Percentiles rank a stretch among this genome's conserved stretches.
phyloP scores from a whole-genome alignment of 2,888 invertebrate species.

The Chrysolina haemoptera region DNA sequence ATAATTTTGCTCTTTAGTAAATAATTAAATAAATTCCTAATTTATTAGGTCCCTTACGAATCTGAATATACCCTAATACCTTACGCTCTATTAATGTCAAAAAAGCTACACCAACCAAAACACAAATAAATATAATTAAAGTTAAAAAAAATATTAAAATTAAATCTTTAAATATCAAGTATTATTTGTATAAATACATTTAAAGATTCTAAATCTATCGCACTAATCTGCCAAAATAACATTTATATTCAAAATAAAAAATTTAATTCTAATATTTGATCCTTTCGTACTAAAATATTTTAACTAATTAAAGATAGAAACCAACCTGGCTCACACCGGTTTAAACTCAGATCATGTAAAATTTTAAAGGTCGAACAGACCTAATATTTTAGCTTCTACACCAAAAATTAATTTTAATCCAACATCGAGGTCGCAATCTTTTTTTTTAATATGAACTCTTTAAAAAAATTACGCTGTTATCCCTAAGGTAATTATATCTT shows the following conservation, averaged over 20 bases:
- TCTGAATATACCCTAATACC: slow-evolving; percentile 80
- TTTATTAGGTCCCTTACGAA: slow-evolving; percentile 84
- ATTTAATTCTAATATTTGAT: slow-evolving; percentile 75
- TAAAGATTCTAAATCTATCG: slow-evolving; percentile 81
- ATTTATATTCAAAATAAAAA: slow-evolving; percentile 65
- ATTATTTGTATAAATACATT: slow-evolving; percentile 75
- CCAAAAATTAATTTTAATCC: slow-evolving; percentile 80
- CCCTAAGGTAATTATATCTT: slow-evolving; percentile 86
- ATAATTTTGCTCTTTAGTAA: slow-evolving; percentile 77
- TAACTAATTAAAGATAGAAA: slow-evolving; percentile 81
- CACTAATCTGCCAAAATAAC: slow-evolving; percentile 80
- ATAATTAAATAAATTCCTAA: slow-evolving; percentile 79
- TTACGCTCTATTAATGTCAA: slow-evolving; percentile 75
- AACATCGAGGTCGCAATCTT: slow-evolving; percentile 85
- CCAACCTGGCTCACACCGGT: slow-evolving; percentile 89
- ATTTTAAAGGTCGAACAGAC: slow-evolving; percentile 88
- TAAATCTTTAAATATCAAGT: slow-evolving; percentile 71
- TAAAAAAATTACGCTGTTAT: slow-evolving; percentile 88
- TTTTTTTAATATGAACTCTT: slow-evolving; percentile 75
- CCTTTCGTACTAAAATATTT: slow-evolving; percentile 86
- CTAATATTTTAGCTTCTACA: slow-evolving; percentile 78
- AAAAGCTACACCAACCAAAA: not conserved
- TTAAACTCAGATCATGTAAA: slow-evolving; percentile 88
- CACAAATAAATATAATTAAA: slow-evolving; percentile 29
- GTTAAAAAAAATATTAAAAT: slow-evolving; percentile 58